Conservation (phyloP, 2,797 vertebrate species). For the Odontamblyopus rebecca region DNA sequence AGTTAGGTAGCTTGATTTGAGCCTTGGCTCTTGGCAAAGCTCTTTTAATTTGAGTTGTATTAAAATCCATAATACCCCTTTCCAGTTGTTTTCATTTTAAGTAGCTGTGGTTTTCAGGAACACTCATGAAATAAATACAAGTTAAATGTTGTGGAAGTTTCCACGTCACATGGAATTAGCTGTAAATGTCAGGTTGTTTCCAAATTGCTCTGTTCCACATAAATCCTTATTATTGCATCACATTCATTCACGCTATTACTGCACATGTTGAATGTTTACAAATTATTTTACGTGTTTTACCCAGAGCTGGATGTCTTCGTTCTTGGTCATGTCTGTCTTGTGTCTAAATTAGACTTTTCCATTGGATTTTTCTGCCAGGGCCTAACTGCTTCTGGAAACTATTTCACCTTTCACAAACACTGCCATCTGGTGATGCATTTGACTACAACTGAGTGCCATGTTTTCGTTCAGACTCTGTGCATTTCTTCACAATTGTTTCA, state of each 20-base stretch:
- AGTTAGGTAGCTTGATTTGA: conserved; percentile 24
- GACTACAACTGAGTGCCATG: conserved; percentile 25
- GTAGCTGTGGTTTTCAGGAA: conserved; percentile 40
- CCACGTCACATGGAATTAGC: conserved; percentile 17
- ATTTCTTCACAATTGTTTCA: conserved; percentile 12
- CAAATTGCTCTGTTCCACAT: conserved; percentile 50
- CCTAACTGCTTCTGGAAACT: conserved; percentile 74
- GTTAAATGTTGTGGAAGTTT: conserved; percentile 45
- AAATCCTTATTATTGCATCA: conserved; percentile 11
- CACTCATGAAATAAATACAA: conserved; percentile 30
- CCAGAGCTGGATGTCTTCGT: conserved; percentile 61
- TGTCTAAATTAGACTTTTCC: conserved; percentile 70
- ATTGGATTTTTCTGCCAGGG: conserved; percentile 57
- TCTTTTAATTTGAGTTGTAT: conserved; percentile 29
- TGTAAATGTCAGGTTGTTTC: conserved; percentile 32
- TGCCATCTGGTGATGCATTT: conserved; percentile 70
- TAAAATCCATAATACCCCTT: conserved; percentile 51
- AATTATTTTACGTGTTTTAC: conserved; percentile 62
- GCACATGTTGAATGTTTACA: conserved; percentile 18
- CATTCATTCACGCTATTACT: conserved; percentile 13
- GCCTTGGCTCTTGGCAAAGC: conserved; percentile 18
- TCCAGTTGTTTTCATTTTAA: conserved; percentile 51
- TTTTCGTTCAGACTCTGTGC: conserved; percentile 5
- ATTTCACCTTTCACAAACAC: conserved; percentile 70
- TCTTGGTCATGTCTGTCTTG: conserved; percentile 73